phyloP scores from a whole-genome alignment of 2,888 invertebrate species.

The Mechanitis mazaeus region DNA sequence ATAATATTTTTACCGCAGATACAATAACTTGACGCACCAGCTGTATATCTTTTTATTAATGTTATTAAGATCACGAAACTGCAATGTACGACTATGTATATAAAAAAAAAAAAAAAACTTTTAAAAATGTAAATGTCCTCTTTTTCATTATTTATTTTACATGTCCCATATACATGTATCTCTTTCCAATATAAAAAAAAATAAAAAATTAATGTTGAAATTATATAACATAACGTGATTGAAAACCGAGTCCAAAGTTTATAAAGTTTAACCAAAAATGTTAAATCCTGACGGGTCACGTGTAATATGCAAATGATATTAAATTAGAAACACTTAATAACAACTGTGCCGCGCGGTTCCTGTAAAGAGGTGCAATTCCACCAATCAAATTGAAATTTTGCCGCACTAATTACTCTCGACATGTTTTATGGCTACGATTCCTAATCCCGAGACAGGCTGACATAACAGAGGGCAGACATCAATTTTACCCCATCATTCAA shows the following conservation, averaged over 20 bases:
- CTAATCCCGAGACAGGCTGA: slow-evolving; percentile 45
- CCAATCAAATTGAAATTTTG: slow-evolving; percentile 74
- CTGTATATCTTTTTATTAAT: slow-evolving; percentile 10
- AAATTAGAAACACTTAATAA: slow-evolving; percentile 76
- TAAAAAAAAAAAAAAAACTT: no score
- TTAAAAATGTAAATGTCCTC: no score
- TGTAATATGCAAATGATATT: slow-evolving; percentile 73
- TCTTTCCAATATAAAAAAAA: no score
- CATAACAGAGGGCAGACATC: slow-evolving; percentile 37
- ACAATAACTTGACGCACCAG: slow-evolving; percentile 31
- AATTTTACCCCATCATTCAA: slow-evolving; percentile 22
- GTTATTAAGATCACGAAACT: no score
- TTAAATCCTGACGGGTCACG: slow-evolving; percentile 52
- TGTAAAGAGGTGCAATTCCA: slow-evolving; percentile 75
- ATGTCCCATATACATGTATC: no score
- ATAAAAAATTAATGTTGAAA: no score
- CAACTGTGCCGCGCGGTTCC: slow-evolving; percentile 67
- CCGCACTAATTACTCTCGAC: slow-evolving; percentile 69
- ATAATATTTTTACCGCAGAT: slow-evolving; percentile 43
- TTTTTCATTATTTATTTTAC: no score
- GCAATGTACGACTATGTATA: no score
- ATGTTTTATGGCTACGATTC: slow-evolving; percentile 55
- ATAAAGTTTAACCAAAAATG: not conserved
- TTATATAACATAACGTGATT: no score
- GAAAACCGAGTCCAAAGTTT: not conserved